Conservation (phyloP, 1,140 invertebrate genomes). For the Drosophila bocki region DNA sequence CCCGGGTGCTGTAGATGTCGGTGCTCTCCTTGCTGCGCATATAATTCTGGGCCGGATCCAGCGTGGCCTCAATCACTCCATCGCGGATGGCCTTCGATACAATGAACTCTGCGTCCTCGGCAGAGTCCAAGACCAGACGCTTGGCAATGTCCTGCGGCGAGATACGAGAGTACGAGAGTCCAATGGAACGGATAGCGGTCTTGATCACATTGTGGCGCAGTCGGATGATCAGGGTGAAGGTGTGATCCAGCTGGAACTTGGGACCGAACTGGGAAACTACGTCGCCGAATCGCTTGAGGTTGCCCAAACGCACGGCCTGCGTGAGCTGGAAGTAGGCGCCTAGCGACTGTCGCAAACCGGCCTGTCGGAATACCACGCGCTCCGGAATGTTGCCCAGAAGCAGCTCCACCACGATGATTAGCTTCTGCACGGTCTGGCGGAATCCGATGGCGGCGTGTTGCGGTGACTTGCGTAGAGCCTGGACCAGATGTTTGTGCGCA, state of each 20-base stretch:
- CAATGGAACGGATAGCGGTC: conserved; percentile 98
- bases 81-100: conserved; percentile 99
- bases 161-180: conserved; percentile 98
- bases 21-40: conserved; percentile 99
- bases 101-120: conserved; percentile 99
- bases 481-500: conserved; percentile 97
- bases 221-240: conserved; percentile 97
- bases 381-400: conserved; percentile 99
- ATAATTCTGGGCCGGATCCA: conserved; percentile 97
- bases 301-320: conserved; percentile 98
- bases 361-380: conserved; percentile 94
- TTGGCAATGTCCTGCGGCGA: conserved; percentile 97
- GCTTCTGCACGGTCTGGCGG: conserved; percentile 98
- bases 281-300: conserved; percentile 96
- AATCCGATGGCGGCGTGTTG: conserved; percentile 99
- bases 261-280: conserved; percentile 95
- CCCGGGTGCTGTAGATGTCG: conserved; percentile 98
- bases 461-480: conserved; percentile 97
- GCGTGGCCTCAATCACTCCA: conserved; percentile 98
- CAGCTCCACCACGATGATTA: conserved; percentile 98
- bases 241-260: conserved; percentile 95
- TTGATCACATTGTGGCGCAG: conserved; percentile 99
- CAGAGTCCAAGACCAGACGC: conserved; percentile 96
- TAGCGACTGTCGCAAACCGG: conserved; percentile 93
- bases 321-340: conserved; percentile 98